Evolutionary conservation across 1,140 invertebrate species (phyloP).

Genomic region (Pseudachorutes palmiensis): DNA sequence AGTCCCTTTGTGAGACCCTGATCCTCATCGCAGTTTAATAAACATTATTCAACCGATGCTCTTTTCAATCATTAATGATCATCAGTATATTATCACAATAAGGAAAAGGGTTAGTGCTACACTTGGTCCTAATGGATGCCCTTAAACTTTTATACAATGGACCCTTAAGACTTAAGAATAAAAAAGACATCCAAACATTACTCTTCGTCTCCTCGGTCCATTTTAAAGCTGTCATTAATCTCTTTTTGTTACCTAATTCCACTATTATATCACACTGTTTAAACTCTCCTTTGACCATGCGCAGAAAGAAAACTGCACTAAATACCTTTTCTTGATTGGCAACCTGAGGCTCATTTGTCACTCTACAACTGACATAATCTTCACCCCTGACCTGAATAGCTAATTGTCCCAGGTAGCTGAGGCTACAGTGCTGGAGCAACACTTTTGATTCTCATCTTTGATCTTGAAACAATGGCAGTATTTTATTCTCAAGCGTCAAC

Average conservation of each 20-base stretch:
- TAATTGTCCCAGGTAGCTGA: no score
- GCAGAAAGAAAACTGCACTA: not conserved
- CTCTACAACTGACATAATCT: not conserved
- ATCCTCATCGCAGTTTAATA: not conserved
- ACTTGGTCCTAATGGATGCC: conserved; percentile 30
- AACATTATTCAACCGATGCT: not conserved
- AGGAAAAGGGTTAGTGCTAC: conserved; percentile 13
- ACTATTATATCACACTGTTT: not conserved
- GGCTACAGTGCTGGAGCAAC: no score
- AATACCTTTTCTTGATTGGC: not conserved
- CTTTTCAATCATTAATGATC: conserved; percentile 23
- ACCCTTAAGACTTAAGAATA: conserved; percentile 25
- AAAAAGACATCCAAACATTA: not conserved
- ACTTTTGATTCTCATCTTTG: no score
- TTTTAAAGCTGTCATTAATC: not conserved
- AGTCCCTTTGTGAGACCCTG: no score
- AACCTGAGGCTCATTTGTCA: not conserved
- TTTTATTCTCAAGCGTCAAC: not conserved
- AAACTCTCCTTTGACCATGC: not conserved
- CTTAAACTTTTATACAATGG: conserved; percentile 34
- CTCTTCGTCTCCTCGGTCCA: not conserved
- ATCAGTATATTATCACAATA: conserved; percentile 28
- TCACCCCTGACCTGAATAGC: not conserved
- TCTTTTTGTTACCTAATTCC: not conserved
- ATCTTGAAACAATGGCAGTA: not conserved